Base-by-base conservation (phyloP, 2,797 vertebrate species). In the Myripristis murdjan region DNA sequence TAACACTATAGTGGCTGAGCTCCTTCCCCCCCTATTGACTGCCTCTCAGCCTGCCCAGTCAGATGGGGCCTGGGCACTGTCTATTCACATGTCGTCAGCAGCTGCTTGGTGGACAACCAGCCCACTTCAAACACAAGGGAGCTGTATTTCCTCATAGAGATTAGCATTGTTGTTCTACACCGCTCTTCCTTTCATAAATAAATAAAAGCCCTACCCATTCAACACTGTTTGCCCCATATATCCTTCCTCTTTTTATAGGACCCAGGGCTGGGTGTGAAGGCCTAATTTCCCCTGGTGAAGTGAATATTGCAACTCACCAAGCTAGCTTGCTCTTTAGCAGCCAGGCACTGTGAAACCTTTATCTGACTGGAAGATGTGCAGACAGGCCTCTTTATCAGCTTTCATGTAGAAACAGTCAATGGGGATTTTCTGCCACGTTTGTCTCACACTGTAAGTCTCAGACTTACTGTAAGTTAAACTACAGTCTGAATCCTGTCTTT, bases 71-170 rank as follows among this genome's bases (percentile, higher is more conserved):
- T 61, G 82, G 81, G 71, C 79, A 47, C 71, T 41, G 83, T 82
- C 79, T 64, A 49, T 84, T 89, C 84, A 81, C 84, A 85, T 85
- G 81, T 90, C 83, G 83, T 86, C 85, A 92, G 85, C 87, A 85
- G 82, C 82, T 87, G 86, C 58, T 70, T 24, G 53, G 49, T 48
- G 57, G 78, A 85, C 82, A 67, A 23, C 60, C n/a, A 75, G 72
- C 73, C 65, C 73, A 84, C 75, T 82, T 81, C 78, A 81, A 83
- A 91, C 87, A 87, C 74, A 53, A 84, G 83, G 81, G 85, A 81
- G 81, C 83, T 65, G 79, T 26, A 73, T 86, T 91, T 92, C 83
- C 79, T 85, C 72, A 1, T 59, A 18, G 8, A 75, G 77, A 64
- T 78, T 52, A 35, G 76, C 79, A 85, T 83, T 89, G 88, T 91